Conservation (phyloP, 2,888 invertebrate genomes). For the Phortica okadai region DNA sequence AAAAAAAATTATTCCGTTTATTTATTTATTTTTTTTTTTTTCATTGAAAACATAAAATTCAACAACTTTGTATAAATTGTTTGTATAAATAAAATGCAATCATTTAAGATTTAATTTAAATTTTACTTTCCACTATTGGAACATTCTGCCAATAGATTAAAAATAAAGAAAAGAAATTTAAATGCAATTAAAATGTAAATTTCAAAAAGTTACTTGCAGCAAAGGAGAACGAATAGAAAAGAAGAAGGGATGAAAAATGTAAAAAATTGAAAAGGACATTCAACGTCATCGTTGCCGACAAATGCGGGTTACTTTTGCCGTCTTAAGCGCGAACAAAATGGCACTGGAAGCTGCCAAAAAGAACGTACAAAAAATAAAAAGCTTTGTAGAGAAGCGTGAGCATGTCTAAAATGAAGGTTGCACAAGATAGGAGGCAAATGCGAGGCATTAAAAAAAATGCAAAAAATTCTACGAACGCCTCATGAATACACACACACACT, state of each 20-base stretch:
- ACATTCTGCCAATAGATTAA: background rate
- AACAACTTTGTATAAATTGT: background rate
- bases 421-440: background rate
- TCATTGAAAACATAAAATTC: background rate
- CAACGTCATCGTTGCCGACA: background rate
- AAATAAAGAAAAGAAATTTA: slow-evolving; percentile 58
- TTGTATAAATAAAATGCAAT: background rate
- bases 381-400: background rate
- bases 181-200: slow-evolving; percentile 72
- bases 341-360: background rate
- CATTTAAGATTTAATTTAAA: background rate
- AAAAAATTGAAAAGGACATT: slow-evolving; percentile 2
- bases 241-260: background rate
- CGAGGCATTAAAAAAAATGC: background rate
- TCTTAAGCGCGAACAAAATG: background rate
- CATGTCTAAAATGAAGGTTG: background rate
- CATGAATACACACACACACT: background rate
- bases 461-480: background rate
- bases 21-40: background rate
- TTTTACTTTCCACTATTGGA: background rate
- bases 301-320: background rate
- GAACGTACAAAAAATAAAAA: background rate
- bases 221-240: background rate
- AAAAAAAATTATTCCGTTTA: no score
- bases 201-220: slow-evolving; percentile 32